Conservation (phyloP, 2,888 invertebrate species). For the Tanypteryx hageni region DNA sequence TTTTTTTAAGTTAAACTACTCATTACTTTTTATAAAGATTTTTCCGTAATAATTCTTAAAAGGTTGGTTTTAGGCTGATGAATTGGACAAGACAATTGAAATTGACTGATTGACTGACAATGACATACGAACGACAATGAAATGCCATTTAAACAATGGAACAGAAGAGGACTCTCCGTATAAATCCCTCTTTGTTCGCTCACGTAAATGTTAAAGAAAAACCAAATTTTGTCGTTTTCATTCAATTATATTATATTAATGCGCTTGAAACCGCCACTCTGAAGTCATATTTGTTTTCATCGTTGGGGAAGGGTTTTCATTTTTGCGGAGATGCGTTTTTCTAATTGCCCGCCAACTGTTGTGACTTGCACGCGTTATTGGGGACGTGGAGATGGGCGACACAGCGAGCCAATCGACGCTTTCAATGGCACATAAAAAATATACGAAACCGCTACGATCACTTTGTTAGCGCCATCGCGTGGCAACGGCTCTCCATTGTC, state of each 20-base stretch:
- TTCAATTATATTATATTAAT: slow-evolving; percentile 45
- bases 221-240: slow-evolving; percentile 31
- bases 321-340: slow-evolving; percentile 47
- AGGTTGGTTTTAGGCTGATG: too few relatives aligned
- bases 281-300: slow-evolving; percentile 38
- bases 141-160: slow-evolving; percentile 37
- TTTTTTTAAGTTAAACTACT: too few relatives aligned
- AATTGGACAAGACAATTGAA: not conserved
- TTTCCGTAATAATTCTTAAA: too few relatives aligned
- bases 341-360: slow-evolving; percentile 57
- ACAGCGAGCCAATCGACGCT: slow-evolving; percentile 12
- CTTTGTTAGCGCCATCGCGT: slow-evolving; percentile 45
- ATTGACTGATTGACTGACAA: slow-evolving; percentile 16
- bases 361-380: slow-evolving; percentile 47
- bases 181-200: not conserved
- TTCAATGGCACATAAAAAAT: slow-evolving; percentile 56
- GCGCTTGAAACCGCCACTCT: slow-evolving; percentile 47
- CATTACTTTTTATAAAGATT: too few relatives aligned
- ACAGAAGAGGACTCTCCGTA: not conserved
- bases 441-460: slow-evolving; percentile 43
- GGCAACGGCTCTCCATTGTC: slow-evolving; percentile 52
- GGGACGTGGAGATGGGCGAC: not conserved
- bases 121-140: too few relatives aligned
- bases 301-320: slow-evolving; percentile 34
- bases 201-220: not conserved